Evolutionary conservation across 2,797 vertebrate species (phyloP).

Genomic region (Microcaecilia unicolor): DNA sequence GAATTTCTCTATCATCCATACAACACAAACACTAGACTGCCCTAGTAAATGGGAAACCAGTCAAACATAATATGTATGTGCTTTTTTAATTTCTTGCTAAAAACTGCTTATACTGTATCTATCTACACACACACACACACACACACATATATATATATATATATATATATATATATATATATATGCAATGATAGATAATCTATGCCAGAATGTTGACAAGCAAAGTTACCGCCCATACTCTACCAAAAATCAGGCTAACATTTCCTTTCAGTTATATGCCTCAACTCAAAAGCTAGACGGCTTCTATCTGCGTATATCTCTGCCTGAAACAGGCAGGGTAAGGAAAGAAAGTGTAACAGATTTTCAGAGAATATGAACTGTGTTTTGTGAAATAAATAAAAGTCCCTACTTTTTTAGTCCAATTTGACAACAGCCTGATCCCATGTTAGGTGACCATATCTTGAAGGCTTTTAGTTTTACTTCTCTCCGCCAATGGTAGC

Average conservation of each 20-base stretch:
- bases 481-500: constrained; percentile 26
- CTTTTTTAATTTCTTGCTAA: too few species aligned
- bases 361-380: neutral
- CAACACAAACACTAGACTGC: constrained; percentile 43
- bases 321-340: constrained; percentile 5
- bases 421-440: too few species aligned
- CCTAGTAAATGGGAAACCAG: constrained; percentile 38
- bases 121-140: too few species aligned
- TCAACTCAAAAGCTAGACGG: constrained; percentile 4
- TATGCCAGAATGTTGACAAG: neutral
- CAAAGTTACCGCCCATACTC: constrained; percentile 8
- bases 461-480: too few species aligned
- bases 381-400: constrained; percentile 1
- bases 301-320: constrained; percentile 7
- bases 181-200: neutral
- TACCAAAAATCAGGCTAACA: neutral
- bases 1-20: constrained; percentile 54
- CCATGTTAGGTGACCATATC: too few species aligned
- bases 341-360: constrained; percentile 10
- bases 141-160: too few species aligned
- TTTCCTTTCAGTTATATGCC: constrained; percentile 26
- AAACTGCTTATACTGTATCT: constrained; percentile 19
- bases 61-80: constrained; percentile 28
- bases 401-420: too few species aligned
- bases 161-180: constrained; percentile 7